Conservation (phyloP, 2,113 vertebrate genomes). For the Cervus canadensis region DNA sequence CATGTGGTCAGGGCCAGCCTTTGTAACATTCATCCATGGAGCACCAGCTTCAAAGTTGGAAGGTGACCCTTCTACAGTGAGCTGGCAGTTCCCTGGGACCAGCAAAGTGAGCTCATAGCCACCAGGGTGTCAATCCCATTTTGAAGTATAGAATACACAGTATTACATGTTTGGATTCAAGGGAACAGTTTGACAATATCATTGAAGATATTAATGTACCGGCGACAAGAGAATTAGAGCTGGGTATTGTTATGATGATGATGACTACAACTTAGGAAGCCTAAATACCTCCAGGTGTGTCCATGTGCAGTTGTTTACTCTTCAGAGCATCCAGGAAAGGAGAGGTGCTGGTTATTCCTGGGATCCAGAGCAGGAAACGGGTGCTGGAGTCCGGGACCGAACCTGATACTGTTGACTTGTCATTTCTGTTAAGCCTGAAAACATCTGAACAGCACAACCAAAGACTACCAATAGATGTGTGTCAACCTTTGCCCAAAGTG, state of each 20-base stretch:
- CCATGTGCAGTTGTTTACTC: neutral
- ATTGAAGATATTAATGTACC: neutral
- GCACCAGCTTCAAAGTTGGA: neutral
- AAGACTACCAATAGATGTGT: neutral
- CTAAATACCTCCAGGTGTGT: too few species aligned
- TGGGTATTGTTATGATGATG: fast-evolving
- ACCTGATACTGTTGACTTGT: neutral
- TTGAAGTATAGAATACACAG: neutral
- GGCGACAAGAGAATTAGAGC: neutral
- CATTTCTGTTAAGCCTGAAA: neutral
- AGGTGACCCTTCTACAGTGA: fast-evolving
- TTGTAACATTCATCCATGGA: fast-evolving
- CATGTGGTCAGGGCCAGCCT: fast-evolving
- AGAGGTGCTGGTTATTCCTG: neutral
- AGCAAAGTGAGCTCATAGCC: neutral
- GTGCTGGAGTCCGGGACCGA: too few species aligned
- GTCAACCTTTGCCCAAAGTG: neutral
- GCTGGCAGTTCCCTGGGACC: neutral
- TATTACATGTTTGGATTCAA: neutral
- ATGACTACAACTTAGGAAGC: neutral
- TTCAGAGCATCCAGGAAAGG: fast-evolving
- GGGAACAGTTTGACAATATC: neutral
- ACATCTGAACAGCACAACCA: neutral
- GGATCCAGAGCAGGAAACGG: too few species aligned
- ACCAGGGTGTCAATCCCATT: neutral